Evolutionary conservation across 2,888 invertebrate genomes (phyloP).

Genomic region (Graphium colonna): DNA sequence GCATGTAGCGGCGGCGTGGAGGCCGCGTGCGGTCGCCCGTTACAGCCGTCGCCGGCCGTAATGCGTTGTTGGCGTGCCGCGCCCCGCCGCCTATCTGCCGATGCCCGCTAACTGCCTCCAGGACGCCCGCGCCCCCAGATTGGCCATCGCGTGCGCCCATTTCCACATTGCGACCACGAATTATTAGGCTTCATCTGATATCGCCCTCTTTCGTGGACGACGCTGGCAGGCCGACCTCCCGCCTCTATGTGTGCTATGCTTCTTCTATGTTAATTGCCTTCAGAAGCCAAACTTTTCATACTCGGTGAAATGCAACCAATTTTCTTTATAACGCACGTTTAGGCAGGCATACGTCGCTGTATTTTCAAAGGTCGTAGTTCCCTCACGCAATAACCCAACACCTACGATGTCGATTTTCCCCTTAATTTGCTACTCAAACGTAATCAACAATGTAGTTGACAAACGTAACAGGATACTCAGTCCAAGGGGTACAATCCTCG

Average conservation of each 20-base stretch:
- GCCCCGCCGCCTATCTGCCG: conserved; percentile 64
- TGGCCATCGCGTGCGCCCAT: conserved; percentile 66
- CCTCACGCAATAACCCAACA: conserved; percentile 7
- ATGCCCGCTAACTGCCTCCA: conserved; percentile 63
- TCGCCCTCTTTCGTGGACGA: conserved; percentile 35
- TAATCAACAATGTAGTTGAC: conserved; percentile 28
- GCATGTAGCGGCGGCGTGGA: conserved; percentile 70
- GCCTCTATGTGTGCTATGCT: conserved; percentile 31
- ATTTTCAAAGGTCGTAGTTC: conserved; percentile 4
- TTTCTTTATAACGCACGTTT: not conserved
- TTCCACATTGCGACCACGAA: conserved; percentile 62
- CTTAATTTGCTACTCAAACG: conserved; percentile 4
- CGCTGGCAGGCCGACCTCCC: conserved; percentile 44
- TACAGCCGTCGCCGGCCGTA: conserved; percentile 69
- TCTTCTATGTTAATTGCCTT: conserved; percentile 24
- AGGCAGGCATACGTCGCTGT: too few relatives aligned
- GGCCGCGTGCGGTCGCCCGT: conserved; percentile 72
- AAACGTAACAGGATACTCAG: conserved; percentile 41
- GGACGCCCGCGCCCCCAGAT: conserved; percentile 61
- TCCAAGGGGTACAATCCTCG: conserved; percentile 33
- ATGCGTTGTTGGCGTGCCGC: conserved; percentile 76
- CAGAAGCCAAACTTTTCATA: conserved; percentile 5
- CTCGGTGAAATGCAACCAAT: not conserved
- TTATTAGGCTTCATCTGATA: conserved; percentile 69
- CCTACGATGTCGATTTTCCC: not conserved